Percentiles rank a stretch among this genome's conserved stretches.
Evolutionary conservation across 2,888 invertebrate species (phyloP).

Genomic region (Eristalinus aeneus): DNA sequence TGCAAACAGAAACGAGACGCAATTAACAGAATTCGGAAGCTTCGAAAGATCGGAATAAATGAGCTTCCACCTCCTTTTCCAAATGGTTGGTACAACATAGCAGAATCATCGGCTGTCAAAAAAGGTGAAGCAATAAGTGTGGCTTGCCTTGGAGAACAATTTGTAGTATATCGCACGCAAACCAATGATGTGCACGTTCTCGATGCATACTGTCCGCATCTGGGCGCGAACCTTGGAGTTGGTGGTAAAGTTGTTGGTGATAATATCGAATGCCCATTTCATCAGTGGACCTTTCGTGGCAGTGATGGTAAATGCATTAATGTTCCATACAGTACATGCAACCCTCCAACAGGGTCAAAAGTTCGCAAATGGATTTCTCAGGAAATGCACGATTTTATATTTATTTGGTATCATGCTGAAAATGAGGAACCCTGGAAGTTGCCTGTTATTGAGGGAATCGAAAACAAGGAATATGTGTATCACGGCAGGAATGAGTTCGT

Average conservation of each 20-base stretch:
- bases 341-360: conserved; percentile 86
- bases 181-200: conserved; percentile 85
- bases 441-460: conserved; percentile 82
- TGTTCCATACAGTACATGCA: conserved; percentile 87
- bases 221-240: conserved; percentile 92
- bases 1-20: conserved; percentile 71
- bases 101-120: conserved; percentile 85
- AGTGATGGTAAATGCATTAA: conserved; percentile 87
- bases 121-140: conserved; percentile 83
- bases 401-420: conserved; percentile 92
- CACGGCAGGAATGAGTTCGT: conserved; percentile 90
- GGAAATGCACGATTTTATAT: conserved; percentile 88
- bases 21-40: conserved; percentile 81
- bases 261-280: conserved; percentile 94
- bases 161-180: conserved; percentile 86
- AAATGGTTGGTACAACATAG: conserved; percentile 93
- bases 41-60: conserved; percentile 83
- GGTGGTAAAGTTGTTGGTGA: conserved; percentile 89
- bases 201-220: conserved; percentile 94
- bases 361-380: conserved; percentile 86
- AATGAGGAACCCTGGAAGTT: conserved; percentile 87
- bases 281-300: conserved; percentile 91
- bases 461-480: conserved; percentile 83
- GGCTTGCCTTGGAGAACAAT: conserved; percentile 86
- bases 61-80: conserved; percentile 91